phyloP scores from a whole-genome alignment of 2,113 vertebrate species.

The Halcyon senegalensis region DNA sequence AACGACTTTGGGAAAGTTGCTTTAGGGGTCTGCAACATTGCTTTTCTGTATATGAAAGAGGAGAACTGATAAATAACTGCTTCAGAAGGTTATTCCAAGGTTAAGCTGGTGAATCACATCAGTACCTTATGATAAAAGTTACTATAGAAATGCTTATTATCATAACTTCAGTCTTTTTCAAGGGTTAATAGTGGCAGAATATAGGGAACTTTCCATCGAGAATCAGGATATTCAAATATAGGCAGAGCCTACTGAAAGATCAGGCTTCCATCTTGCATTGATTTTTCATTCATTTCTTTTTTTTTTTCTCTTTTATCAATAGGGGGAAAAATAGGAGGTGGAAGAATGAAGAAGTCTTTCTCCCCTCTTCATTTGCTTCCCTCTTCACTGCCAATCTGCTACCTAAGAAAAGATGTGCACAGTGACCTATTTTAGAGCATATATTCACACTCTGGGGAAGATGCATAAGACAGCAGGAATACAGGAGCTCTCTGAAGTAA shows the following conservation, averaged over 20 bases:
- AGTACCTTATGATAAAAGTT: neutral
- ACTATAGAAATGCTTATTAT: neutral
- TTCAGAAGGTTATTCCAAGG: slow-evolving; percentile 11
- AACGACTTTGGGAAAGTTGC: neutral
- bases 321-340: neutral
- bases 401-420: neutral
- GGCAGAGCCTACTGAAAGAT: neutral
- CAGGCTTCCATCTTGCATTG: neutral
- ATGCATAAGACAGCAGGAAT: neutral
- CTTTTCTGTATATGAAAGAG: neutral
- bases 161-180: neutral
- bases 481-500: neutral
- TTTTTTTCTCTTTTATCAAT: neutral
- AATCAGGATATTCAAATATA: neutral
- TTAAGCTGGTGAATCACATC: slow-evolving; percentile 2
- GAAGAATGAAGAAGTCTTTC: neutral
- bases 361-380: neutral
- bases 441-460: neutral
- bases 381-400: neutral
- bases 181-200: neutral
- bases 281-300: neutral
- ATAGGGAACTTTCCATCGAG: neutral
- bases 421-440: neutral
- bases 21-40: neutral
- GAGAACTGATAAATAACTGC: neutral